Conservation (phyloP, 2,113 vertebrate genomes). For the Crotalus horridus region DNA sequence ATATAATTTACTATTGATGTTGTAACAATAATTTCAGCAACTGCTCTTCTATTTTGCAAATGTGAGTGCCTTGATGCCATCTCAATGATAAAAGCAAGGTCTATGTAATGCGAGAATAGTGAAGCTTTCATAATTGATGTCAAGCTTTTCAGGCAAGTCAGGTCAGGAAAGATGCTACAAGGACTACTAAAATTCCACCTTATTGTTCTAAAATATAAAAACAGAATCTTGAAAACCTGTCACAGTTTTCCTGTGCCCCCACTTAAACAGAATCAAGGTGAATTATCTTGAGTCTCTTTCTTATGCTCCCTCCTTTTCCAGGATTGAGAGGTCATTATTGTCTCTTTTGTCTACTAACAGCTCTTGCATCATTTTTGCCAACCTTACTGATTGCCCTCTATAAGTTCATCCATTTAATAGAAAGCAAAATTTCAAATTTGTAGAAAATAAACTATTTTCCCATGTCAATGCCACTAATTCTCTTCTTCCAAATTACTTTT, state of each 20-base stretch:
- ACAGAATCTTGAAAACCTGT: background rate
- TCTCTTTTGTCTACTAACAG: background rate
- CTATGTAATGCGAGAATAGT: background rate
- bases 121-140: background rate
- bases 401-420: background rate
- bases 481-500: background rate
- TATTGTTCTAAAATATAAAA: background rate
- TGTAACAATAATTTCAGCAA: background rate
- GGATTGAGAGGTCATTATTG: background rate
- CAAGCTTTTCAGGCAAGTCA: background rate
- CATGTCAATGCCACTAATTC: background rate
- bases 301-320: background rate
- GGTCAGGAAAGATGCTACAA: background rate
- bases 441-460: background rate
- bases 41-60: background rate
- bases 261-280: background rate
- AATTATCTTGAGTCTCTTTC: background rate
- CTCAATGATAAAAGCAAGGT: too few species aligned
- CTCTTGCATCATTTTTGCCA: background rate
- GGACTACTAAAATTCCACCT: background rate
- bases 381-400: background rate
- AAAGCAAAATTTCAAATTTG: background rate
- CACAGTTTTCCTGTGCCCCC: background rate
- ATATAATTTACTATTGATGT: background rate
- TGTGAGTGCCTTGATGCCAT: background rate